Conservation (phyloP, 1,140 invertebrate species). For the Watersipora subatra region DNA sequence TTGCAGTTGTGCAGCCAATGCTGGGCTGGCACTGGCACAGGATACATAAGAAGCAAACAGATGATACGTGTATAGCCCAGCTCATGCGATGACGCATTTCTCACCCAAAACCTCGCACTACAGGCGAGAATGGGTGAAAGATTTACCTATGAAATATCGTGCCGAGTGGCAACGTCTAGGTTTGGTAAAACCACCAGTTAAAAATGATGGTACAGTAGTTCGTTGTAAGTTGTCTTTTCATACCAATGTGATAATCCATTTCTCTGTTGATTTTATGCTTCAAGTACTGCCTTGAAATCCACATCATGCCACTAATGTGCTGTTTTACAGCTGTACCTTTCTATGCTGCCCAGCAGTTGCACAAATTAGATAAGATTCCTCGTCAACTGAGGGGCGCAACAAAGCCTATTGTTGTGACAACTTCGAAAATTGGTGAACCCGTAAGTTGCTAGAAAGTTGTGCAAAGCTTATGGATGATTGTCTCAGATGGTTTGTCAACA, state of each 20-base stretch:
- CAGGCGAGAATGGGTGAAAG: neutral
- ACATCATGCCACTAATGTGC: too few relatives aligned
- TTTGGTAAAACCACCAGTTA: neutral
- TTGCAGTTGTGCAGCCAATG: neutral
- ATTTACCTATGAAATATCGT: neutral
- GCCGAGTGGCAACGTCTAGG: neutral
- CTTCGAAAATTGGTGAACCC: neutral
- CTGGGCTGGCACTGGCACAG: neutral
- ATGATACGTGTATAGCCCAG: too few relatives aligned
- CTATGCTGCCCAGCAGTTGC: neutral
- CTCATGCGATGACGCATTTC: neutral
- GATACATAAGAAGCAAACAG: too few relatives aligned
- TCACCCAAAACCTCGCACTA: neutral
- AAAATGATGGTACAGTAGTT: neutral
- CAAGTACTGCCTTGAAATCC: too few relatives aligned
- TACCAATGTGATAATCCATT: too few relatives aligned
- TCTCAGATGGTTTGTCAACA: too few relatives aligned
- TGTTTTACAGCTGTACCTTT: neutral
- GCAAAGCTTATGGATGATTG: too few relatives aligned
- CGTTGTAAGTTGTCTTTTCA: neutral
- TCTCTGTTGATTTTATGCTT: too few relatives aligned
- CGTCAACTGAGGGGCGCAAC: neutral
- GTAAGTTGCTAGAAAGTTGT: neutral
- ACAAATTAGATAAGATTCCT: neutral
- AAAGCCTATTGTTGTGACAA: neutral